Base-by-base conservation (phyloP, 1,140 invertebrate genomes). In the Hyles euphorbiae region DNA sequence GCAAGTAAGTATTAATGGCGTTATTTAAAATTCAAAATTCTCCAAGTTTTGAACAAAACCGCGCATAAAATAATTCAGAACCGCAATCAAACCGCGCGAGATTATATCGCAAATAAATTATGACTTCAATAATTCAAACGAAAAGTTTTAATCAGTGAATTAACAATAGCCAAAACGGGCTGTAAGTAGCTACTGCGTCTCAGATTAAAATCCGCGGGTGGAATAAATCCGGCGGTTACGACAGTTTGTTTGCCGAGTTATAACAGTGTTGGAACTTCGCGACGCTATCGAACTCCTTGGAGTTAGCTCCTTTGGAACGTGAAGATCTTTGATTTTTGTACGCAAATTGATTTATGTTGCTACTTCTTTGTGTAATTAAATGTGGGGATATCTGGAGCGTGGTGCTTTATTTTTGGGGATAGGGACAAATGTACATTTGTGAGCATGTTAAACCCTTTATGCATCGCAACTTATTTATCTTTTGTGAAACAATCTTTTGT, bases 161-260 rank as follows among this genome's bases (percentile, higher is more conserved):
- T 59, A 33, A 51, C 51, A 59, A 64, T 61, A 12, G 34, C 36
- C 53, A 12, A 54, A 43, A 11, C 45, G 45, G 8, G 32, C 54
- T 12, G 11, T 7, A 47, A 48, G 10, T 34, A 3, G 43, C 52
- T 40, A 55, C 43, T 43, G 61, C 59, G 53, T 61, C 45, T 33
- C 44, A 70, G 74, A 78, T 79, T 76, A 73, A 72, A 76, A 79
- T 76, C 70, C 52, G 48, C 53, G 74, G 80, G 64, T 77, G 76
- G 68, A 73, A 83, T 83, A 83, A 83, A 79, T 81, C 67, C 68
- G 60, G 49, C 65, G 32, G 68, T 67, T 81, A 83, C 72, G 63
- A 61, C 68, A 78, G 74, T 76, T 46, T 55, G 53, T 55, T 80
- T 72, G 62, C 58, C 58, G 69, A 79, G 81, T 81, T 81, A 78